Base-by-base conservation (phyloP, 2,888 invertebrate species). In the Polymixis lichenea region DNA sequence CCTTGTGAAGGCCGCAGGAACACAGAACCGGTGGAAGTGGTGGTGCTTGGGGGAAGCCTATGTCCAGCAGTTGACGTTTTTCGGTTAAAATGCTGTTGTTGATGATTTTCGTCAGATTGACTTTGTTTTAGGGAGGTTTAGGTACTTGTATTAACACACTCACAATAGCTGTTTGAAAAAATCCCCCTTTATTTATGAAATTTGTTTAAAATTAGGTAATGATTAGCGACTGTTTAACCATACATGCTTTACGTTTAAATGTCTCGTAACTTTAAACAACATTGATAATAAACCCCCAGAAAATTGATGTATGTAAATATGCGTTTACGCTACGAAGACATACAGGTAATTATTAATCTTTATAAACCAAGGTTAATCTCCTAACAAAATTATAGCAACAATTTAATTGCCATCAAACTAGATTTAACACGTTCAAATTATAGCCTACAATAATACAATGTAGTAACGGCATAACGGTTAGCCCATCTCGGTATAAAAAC, bases 371-470 rank as follows among this genome's bases (percentile, higher is more conserved):
- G 79, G 84, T 68, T 68, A 78, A 78, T 61, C 28, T 69, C 55
- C 56, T 1, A 65, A 55, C 43, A 83, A 66, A 69, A 66, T 61
- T 6, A 55, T 58, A 64, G 32, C 19, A 83, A 61, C 22, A 17
- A n/a, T 58, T 73, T 83, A 79, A 83, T 73, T 66, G 46, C 80
- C 46, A 61, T 25, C 25, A 38, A 73, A 65, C 55, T 58, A 72
- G 22, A 60, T 58, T 55, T 67, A 78, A 80, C 83, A 78, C 83
- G 32, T 73, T 66, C 15, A 69, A 79, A 69, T 84, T 66, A 81
- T 66, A 81, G 60, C 8, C 43, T 28, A 60, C 22, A 72, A 64
- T 58, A 75, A 28, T 56, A 64, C 61, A 72, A 43, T 64, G 53
- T 19, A 78, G 51, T 60, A 74, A 75, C 51, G 28, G 51, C 13